Base-by-base conservation (phyloP, 2,797 vertebrate genomes). In the Sebastes ruberrimus region DNA sequence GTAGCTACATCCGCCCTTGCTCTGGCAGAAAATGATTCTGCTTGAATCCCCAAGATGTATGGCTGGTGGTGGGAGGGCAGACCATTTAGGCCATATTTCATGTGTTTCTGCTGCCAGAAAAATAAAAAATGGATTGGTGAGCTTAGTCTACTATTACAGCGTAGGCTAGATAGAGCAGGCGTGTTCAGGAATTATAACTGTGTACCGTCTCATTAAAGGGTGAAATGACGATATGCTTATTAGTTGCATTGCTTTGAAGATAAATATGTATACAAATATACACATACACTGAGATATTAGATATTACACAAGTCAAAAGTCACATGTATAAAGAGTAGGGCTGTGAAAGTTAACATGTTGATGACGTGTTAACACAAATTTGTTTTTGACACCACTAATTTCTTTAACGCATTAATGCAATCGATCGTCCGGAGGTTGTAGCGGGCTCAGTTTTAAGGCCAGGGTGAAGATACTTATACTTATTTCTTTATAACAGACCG, bases 31-130 rank as follows among this genome's bases (percentile, higher is more conserved):
- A 90, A 86, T 74, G 71, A 85, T 85, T 87, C 55, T 74, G 80
- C 75, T 74, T 82, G 67, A 76, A 75, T 85, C 72, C 28, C 38
- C 42, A 76, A 80, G 82, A 89, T 89, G 83, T 76, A 86, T 74
- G 66, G 69, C 81, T 59, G 69, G 22, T 71, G 60, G 83, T 88
- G 73, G 76, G 74, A 83, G 85, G 75, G 61, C 66, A 71, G 57
- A 76, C 72, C 83, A 81, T 89, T 85, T 76, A 82, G 59, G 35
- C 66, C 60, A 18, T 78, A 73, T 84, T 80, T 86, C 71, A 87
- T 79, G 57, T 74, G 72, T 81, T 81, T 87, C 52, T 80, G 57
- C 64, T 67, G 65, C 60, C 73, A 81, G 32, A 73, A 57, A 66
- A 59, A 78, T 53, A 18, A 77, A 66, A 63, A 71, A 53, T 55